Evolutionary conservation across 2,888 invertebrate species (phyloP).

Genomic region (Drosophila falleni): DNA sequence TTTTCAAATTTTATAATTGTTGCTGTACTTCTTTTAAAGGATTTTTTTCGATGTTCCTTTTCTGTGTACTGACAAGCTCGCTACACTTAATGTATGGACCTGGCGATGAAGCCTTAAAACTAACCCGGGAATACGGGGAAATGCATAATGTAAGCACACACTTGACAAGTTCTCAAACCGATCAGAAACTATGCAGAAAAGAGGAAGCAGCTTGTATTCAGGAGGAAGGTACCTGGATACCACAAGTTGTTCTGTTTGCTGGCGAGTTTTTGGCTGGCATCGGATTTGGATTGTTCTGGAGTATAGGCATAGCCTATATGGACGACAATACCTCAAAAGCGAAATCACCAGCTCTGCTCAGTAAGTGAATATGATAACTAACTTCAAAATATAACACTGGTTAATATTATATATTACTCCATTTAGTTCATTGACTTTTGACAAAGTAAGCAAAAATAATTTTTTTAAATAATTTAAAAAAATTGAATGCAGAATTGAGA

Average conservation of each 20-base stretch:
- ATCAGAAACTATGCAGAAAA: conserved; percentile 51
- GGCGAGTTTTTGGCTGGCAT: conserved; percentile 90
- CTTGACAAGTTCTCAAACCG: conserved; percentile 1
- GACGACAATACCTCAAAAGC: conserved; percentile 90
- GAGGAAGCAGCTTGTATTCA: conserved; percentile 33
- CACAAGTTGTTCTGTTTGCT: conserved; percentile 88
- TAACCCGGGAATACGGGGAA: conserved; percentile 87
- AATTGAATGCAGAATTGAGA: too few relatives aligned
- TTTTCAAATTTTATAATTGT: too few relatives aligned
- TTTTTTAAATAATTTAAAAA: too few relatives aligned
- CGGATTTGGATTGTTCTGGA: conserved; percentile 89
- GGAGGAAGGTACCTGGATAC: conserved; percentile 84
- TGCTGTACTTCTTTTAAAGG: conserved; percentile 69
- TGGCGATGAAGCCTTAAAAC: conserved; percentile 88
- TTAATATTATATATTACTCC: too few relatives aligned
- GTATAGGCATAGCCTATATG: conserved; percentile 90
- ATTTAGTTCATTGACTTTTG: too few relatives aligned
- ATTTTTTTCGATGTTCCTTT: conserved; percentile 87
- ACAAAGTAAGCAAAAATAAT: too few relatives aligned
- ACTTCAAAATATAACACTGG: too few relatives aligned
- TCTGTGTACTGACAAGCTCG: conserved; percentile 88
- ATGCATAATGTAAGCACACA: conserved; percentile 82
- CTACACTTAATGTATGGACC: conserved; percentile 90
- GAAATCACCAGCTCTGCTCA: conserved; percentile 89
- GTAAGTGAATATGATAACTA: conserved; percentile 83